Percentiles rank a stretch among this genome's conserved stretches.
Conservation (phyloP, 1,140 invertebrate species). For the Yoshiicerus persimilis region DNA sequence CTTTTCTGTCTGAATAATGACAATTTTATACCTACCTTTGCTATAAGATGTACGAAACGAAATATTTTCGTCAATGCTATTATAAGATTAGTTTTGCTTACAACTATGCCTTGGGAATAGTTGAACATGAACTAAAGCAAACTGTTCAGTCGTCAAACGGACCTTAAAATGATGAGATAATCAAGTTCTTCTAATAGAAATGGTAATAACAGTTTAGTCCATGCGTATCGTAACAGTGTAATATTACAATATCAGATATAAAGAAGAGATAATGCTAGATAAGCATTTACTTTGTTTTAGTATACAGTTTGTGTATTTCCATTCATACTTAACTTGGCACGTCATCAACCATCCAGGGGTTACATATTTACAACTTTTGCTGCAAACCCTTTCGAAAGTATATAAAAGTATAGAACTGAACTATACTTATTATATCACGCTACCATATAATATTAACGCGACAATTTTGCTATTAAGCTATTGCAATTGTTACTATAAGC, state of each 20-base stretch:
- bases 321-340: neutral
- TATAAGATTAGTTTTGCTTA: too few relatives aligned
- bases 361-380: neutral
- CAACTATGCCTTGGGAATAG: too few relatives aligned
- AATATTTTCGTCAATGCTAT: neutral
- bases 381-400: too few relatives aligned
- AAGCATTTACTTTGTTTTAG: neutral
- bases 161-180: too few relatives aligned
- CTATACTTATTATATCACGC: neutral
- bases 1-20: neutral
- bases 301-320: neutral
- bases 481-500: too few relatives aligned
- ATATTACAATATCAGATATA: neutral
- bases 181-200: too few relatives aligned
- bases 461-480: too few relatives aligned
- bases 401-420: too few relatives aligned
- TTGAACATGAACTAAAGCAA: too few relatives aligned
- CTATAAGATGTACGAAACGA: neutral
- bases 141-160: too few relatives aligned
- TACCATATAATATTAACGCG: too few relatives aligned
- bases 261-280: neutral
- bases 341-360: neutral
- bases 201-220: neutral
- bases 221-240: neutral
- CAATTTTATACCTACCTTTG: neutral